Base-by-base conservation (phyloP, 2,797 vertebrate species). In the Sebastes umbrosus region DNA sequence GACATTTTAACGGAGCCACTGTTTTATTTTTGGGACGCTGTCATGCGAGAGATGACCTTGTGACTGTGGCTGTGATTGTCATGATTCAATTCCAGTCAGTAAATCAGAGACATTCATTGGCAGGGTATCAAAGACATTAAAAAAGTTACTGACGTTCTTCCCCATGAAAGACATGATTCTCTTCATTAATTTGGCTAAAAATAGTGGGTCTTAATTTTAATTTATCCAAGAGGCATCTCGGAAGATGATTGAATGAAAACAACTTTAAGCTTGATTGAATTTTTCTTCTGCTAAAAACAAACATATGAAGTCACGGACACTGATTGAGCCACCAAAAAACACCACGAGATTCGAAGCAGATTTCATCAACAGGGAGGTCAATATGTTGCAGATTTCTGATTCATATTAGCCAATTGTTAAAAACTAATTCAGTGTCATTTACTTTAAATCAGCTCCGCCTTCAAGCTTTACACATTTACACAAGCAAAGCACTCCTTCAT, bases 51-150 rank as follows among this genome's bases (percentile, higher is more conserved):
- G 77, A 31, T 58, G 67, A 77, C 75, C 79, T 90, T 84, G 85
- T 91, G 87, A 90, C 80, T 83, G 52, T 57, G 77, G 31, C 36
- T 84, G 65, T 82, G 72, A 84, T 88, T 27, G 74, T 83, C 74
- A 13, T 83, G 60, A 89, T 86, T 91, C 20, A 82, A 76, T 91
- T 90, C 43, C 57, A 85, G 52, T 69, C 62, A 70, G 20, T 64
- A 72, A 79, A 82, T 90, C 78, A 13, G 63, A 60, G 55, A 73
- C 57, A 20, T 73, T 82, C 24, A 55, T 10, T 81, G 67, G 69
- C 73, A 58, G 24, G 13, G 27, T 80, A 84, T 87, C 75, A 89
- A 84, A 80, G 73, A 63, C 29, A 52, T 52, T 52, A 52, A 52
- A 52, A n/a, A 52, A n/a, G 46, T 10, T 6, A 62, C 20, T 22